phyloP scores from a whole-genome alignment of 1,140 invertebrate genomes.

The Atta colombica region DNA sequence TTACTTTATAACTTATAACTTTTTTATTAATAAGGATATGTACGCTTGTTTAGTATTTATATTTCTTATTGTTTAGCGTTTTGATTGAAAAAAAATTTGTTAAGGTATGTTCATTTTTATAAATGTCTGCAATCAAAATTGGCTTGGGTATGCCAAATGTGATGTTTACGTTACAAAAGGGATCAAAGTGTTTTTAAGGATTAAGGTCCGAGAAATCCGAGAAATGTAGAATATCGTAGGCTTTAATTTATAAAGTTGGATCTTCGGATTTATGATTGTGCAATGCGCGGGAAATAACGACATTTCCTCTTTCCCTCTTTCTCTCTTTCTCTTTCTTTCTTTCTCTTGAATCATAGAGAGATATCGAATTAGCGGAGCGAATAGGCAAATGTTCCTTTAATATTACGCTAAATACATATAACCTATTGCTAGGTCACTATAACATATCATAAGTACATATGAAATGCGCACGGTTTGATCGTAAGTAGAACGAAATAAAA shows the following conservation, averaged over 20 bases:
- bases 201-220: background rate
- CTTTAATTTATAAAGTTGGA: slow-evolving; percentile 11
- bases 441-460: slow-evolving; percentile 66
- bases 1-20: too few relatives aligned
- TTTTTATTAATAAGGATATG: too few relatives aligned
- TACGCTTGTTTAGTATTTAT: too few relatives aligned
- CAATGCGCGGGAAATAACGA: background rate
- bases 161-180: too few relatives aligned
- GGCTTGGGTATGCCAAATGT: too few relatives aligned
- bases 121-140: too few relatives aligned
- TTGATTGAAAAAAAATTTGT: too few relatives aligned
- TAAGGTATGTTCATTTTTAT: too few relatives aligned
- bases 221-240: background rate
- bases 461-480: slow-evolving; percentile 86
- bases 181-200: too few relatives aligned
- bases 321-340: background rate
- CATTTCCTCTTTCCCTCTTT: background rate
- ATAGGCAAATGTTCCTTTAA: slow-evolving; percentile 54
- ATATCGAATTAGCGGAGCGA: slow-evolving; percentile 22
- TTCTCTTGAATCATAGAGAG: background rate
- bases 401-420: slow-evolving; percentile 66
- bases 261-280: slow-evolving; percentile 26
- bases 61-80: too few relatives aligned
- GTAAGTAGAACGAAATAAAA: slow-evolving; percentile 88
- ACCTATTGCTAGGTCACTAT: slow-evolving; percentile 67